Base-by-base conservation (phyloP, 2,888 invertebrate genomes). In the Cephus pulcher region DNA sequence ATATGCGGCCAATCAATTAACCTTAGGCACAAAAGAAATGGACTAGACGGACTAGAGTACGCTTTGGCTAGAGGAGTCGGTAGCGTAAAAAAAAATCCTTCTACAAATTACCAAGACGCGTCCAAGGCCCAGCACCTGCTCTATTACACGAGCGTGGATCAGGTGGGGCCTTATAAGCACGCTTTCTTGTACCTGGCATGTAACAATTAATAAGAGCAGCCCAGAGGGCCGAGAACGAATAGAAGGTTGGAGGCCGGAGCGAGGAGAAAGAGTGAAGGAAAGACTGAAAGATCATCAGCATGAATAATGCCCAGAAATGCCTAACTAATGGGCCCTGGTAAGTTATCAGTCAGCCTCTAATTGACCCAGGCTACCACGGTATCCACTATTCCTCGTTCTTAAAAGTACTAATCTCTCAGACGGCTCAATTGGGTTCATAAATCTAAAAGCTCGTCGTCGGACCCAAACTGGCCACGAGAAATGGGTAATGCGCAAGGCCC, bases 261-360 rank as follows among this genome's bases (percentile, higher is more conserved):
- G 40, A 56, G 40, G 40, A 23, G 40, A 56, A 34, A 15, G 40
- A 40, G 15, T 40, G 40, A 40, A 40, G 40, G 15, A 40, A 23
- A 15, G 40, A 15, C 40, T 23, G 40, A 34, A 12, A 34, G 74
- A 34, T 23, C n/a, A n/a, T 30, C 74, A 34, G 34, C 12, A 30
- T 74, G 35, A 74, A 74, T 30, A 74, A 34, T 74, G 35, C 34
- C 71, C 80, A 74, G 78, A 75, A 81, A 81, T 78, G 80, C 76
- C 79, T 83, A 84, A 85, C 84, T 85, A 84, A 84, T 84, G 82
- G 40, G 23, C 84, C 85, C 84, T 71, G 85, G 82, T 84, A 82
- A 83, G 74, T 34, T 34, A 71, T 33, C 32, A 78, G 40, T 56
- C 40, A 56, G 76, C 76, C 80, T 85, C 83, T 84, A 84, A 84